Evolutionary conservation across 1,140 invertebrate genomes (phyloP).

Genomic region (Eriosoma lanigerum): DNA sequence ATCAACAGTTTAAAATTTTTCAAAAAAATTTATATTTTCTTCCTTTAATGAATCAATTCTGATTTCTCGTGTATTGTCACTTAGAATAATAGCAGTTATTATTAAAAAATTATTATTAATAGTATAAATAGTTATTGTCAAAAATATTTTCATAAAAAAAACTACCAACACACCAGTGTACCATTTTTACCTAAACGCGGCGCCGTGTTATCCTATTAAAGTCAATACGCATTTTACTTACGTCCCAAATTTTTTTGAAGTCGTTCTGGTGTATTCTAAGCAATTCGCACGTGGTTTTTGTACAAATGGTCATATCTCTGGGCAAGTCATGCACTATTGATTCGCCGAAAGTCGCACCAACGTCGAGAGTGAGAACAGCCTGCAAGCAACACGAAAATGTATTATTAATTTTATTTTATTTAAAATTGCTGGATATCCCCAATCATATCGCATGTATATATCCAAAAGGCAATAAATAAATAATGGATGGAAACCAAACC

Average conservation of each 20-base stretch:
- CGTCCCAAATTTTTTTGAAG: slow-evolving; percentile 77
- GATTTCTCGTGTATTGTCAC: no score
- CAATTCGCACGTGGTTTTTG: slow-evolving; percentile 73
- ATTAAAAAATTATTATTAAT: no score
- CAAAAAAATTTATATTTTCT: no score
- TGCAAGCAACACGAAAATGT: background rate
- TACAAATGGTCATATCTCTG: slow-evolving; percentile 72
- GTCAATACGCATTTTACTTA: slow-evolving; percentile 58
- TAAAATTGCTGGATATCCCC: no score
- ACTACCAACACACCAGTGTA: background rate
- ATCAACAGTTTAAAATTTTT: no score
- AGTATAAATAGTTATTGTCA: no score
- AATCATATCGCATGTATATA: no score
- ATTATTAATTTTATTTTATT: slow-evolving; percentile 33
- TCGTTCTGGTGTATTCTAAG: slow-evolving; percentile 74
- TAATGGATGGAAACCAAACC: no score
- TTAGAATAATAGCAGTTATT: no score
- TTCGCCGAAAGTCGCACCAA: slow-evolving; percentile 78
- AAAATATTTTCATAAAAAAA: no score
- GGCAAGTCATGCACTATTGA: slow-evolving; percentile 72
- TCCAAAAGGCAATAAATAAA: no score
- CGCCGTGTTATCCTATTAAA: slow-evolving; percentile 1
- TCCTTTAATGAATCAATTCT: no score
- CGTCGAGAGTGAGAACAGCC: slow-evolving; percentile 65
- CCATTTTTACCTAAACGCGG: slow-evolving; percentile 9